These are phyloP conservation scores for Hydriomena furcata DNA, from an alignment of 2,888 invertebrate species.

Conservation along the genomic window DNA sequence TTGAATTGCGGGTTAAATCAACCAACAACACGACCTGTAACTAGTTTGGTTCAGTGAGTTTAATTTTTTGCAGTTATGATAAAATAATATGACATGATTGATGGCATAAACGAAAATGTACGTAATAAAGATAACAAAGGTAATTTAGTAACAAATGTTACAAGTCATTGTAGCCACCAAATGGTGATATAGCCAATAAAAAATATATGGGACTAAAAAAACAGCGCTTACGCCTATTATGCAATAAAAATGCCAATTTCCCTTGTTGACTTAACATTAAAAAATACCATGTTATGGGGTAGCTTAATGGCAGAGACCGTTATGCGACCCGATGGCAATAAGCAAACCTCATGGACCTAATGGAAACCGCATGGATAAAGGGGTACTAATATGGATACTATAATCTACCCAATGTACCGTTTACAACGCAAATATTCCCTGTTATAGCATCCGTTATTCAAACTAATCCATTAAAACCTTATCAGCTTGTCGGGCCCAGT, in stretches of 20 bases:
- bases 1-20: no score
- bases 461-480: constrained; percentile 49
- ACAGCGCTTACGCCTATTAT: constrained; percentile 61
- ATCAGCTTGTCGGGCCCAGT: constrained; percentile 56
- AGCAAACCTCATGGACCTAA: constrained; percentile 65
- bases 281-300: constrained; percentile 66
- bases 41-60: constrained; percentile 26
- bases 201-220: constrained; percentile 62
- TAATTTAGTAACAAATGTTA: constrained; percentile 47
- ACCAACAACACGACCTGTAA: constrained; percentile 26
- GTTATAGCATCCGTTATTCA: constrained; percentile 27
- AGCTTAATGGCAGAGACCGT: constrained; percentile 72
- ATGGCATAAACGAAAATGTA: constrained; percentile 21
- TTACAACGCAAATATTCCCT: constrained; percentile 18
- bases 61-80: constrained; percentile 2
- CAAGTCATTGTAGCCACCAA: constrained; percentile 43
- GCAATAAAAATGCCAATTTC: constrained; percentile 68
- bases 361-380: constrained; percentile 69
- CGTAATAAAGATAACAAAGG: constrained; percentile 27
- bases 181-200: constrained; percentile 69
- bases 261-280: constrained; percentile 70
- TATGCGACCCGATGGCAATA: constrained; percentile 66
- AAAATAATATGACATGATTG: constrained; percentile 20
- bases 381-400: constrained; percentile 28
- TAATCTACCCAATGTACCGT: constrained; percentile 16